Percentiles rank a stretch among this genome's conserved stretches.
phyloP scores from a whole-genome alignment of 2,113 vertebrate genomes.

The Rhinichthys klamathensis region DNA sequence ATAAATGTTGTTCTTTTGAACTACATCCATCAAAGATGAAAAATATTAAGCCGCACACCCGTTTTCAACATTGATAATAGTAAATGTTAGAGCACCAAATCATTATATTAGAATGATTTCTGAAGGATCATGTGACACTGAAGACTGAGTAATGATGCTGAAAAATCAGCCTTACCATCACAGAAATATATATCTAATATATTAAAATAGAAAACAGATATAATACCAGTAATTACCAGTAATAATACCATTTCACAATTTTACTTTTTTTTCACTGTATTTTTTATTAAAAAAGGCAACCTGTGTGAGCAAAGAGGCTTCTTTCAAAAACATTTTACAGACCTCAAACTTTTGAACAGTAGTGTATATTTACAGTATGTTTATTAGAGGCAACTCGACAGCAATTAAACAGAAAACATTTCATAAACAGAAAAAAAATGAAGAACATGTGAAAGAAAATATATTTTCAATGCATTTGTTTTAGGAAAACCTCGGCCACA shows the following conservation, averaged over 20 bases:
- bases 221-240: too few relatives aligned
- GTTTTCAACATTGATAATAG: neutral
- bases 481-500: conserved; percentile 51
- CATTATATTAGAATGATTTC: neutral
- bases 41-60: neutral
- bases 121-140: neutral
- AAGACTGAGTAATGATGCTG: neutral
- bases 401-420: neutral
- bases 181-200: too few relatives aligned
- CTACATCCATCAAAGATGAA: neutral
- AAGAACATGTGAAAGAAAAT: neutral
- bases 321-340: neutral
- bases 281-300: neutral
- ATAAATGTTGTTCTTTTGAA: neutral
- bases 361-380: neutral
- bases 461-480: neutral
- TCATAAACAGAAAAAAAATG: neutral
- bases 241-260: neutral
- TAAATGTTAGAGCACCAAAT: neutral
- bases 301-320: too few relatives aligned
- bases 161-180: neutral
- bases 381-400: neutral
- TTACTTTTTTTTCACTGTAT: neutral
- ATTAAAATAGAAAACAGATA: too few relatives aligned
- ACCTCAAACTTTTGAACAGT: neutral